These are phyloP conservation scores for Apteryx mantelli DNA, from an alignment of 2,113 vertebrate genomes.

Conservation along the genomic window DNA sequence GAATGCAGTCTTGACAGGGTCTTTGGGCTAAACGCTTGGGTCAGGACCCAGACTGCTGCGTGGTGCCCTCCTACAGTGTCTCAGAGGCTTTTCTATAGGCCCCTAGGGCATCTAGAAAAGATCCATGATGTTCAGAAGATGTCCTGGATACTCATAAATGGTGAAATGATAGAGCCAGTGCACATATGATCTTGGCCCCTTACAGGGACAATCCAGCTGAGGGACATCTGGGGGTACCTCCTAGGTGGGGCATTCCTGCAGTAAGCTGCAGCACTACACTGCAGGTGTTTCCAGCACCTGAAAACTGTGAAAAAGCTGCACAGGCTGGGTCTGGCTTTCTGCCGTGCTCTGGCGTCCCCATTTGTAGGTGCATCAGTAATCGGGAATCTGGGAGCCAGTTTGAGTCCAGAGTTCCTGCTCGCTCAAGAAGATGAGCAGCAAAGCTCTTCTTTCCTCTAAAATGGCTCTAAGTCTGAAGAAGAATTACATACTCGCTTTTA, in stretches of 20 bases:
- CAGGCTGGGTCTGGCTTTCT: background rate
- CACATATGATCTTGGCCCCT: background rate
- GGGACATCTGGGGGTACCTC: background rate
- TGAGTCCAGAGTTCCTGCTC: background rate
- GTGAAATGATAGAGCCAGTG: background rate
- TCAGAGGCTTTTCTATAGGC: background rate
- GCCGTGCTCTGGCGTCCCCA: background rate
- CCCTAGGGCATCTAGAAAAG: accelerated
- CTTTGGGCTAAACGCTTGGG: background rate
- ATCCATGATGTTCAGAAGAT: background rate
- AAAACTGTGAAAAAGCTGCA: background rate
- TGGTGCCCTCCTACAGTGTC: background rate
- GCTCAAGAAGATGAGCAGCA: background rate
- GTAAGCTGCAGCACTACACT: background rate
- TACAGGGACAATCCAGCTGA: background rate
- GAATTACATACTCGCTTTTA: background rate
- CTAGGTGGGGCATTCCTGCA: background rate
- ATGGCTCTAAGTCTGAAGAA: background rate
- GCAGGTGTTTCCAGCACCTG: too few relatives aligned
- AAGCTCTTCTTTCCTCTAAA: background rate
- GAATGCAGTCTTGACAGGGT: background rate
- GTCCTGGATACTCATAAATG: background rate
- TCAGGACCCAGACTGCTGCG: background rate
- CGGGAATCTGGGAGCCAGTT: background rate
- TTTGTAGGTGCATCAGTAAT: background rate